Percentiles rank a stretch among this genome's conserved stretches.
Conservation (phyloP, 2,888 invertebrate species). For the Aporophyla nigra region DNA sequence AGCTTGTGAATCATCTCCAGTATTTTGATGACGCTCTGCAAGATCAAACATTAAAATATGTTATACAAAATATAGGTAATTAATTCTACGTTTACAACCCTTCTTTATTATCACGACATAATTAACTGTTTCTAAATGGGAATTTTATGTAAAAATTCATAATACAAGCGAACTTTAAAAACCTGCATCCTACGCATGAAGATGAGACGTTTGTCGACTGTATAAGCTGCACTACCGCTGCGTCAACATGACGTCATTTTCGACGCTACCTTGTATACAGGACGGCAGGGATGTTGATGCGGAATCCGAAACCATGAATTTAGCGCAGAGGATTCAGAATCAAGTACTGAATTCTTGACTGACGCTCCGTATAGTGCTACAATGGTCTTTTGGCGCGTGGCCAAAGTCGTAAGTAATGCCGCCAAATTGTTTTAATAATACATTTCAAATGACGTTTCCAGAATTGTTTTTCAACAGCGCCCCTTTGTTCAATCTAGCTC, state of each 20-base stretch:
- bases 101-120: neutral
- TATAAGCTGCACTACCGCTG: neutral
- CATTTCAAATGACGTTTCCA: neutral
- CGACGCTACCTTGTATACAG: neutral
- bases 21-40: constrained; percentile 96
- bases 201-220: neutral
- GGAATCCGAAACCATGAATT: too few relatives aligned
- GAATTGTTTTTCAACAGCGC: neutral
- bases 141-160: neutral
- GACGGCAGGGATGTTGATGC: too few relatives aligned
- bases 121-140: neutral
- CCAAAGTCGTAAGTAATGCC: neutral
- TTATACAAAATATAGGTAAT: neutral
- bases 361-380: neutral
- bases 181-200: neutral
- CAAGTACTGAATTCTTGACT: too few relatives aligned
- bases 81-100: too few relatives aligned
- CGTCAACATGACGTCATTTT: neutral
- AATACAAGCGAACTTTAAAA: neutral
- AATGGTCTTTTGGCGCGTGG: too few relatives aligned
- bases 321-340: too few relatives aligned
- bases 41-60: neutral
- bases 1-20: constrained; percentile 96
- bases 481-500: neutral
- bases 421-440: neutral